phyloP scores from a whole-genome alignment of 2,113 vertebrate species.

The Carassius gibelio region DNA sequence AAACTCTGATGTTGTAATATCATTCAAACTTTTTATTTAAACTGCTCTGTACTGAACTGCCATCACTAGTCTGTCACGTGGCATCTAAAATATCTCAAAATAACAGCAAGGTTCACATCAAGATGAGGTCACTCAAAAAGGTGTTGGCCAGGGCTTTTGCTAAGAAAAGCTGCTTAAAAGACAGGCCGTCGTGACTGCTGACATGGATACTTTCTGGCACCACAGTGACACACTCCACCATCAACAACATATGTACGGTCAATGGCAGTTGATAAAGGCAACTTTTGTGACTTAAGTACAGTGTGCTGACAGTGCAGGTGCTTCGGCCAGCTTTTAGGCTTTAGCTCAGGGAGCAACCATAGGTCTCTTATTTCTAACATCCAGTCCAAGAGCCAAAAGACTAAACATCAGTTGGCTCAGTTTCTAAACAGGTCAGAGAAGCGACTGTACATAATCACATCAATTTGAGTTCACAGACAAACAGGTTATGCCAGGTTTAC shows the following conservation, averaged over 20 bases:
- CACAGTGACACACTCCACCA: background rate
- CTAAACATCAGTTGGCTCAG: background rate
- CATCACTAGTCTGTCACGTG: background rate
- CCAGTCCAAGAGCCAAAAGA: slow-evolving; percentile 8
- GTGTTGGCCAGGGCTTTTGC: background rate
- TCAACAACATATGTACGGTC: background rate
- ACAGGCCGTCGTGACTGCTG: background rate
- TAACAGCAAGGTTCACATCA: background rate
- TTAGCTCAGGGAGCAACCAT: background rate
- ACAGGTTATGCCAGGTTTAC: background rate
- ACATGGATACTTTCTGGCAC: background rate
- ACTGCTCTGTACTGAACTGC: background rate
- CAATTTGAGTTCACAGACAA: background rate
- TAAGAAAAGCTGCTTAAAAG: slow-evolving; percentile 29
- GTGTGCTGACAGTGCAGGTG: slow-evolving; percentile 13
- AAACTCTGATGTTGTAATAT: background rate
- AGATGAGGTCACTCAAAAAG: background rate
- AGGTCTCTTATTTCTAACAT: slow-evolving; percentile 46
- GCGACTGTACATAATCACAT: background rate
- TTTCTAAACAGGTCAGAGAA: slow-evolving; percentile 5
- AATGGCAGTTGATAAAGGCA: background rate
- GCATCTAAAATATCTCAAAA: background rate
- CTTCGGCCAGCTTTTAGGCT: background rate
- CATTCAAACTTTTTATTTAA: background rate
- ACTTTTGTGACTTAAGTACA: background rate